A percentile compares a stretch with the other conserved stretches of the same genome.
These are phyloP conservation scores for Zosterops pallidus DNA, from an alignment of 2,113 vertebrate species.

Conservation along the genomic window DNA sequence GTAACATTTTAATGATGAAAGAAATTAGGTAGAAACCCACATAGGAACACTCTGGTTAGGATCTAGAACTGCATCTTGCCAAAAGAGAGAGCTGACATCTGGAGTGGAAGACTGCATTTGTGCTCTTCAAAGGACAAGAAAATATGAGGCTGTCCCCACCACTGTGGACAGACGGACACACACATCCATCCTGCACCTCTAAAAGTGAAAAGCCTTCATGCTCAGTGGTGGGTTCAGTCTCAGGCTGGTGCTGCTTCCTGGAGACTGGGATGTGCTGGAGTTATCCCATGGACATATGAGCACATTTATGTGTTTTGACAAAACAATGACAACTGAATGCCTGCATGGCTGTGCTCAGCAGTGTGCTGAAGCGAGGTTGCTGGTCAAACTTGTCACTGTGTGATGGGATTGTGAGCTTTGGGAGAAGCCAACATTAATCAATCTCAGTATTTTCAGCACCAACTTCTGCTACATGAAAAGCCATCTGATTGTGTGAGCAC, in stretches of 20 bases:
- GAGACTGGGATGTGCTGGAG: background rate
- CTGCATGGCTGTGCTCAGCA: background rate
- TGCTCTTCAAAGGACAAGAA: background rate
- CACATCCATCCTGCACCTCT: background rate
- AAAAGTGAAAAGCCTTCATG: background rate
- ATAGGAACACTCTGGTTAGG: background rate
- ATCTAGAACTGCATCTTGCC: background rate
- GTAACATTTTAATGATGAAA: background rate
- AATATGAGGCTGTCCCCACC: background rate
- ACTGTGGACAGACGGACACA: background rate
- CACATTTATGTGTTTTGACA: background rate
- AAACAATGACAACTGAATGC: accelerated
- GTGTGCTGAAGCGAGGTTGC: background rate
- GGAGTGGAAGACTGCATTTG: background rate
- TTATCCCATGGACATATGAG: background rate
- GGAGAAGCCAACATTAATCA: background rate
- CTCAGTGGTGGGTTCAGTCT: accelerated
- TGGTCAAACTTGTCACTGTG: background rate
- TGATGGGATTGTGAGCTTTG: background rate
- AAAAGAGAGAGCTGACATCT: background rate
- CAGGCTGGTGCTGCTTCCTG: background rate
- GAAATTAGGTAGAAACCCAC: background rate
- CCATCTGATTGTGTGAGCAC: background rate
- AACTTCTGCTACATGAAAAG: background rate
- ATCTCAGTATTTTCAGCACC: background rate